Base-by-base conservation (phyloP, 1,140 invertebrate genomes). In the Akabosia matsudoensis region DNA sequence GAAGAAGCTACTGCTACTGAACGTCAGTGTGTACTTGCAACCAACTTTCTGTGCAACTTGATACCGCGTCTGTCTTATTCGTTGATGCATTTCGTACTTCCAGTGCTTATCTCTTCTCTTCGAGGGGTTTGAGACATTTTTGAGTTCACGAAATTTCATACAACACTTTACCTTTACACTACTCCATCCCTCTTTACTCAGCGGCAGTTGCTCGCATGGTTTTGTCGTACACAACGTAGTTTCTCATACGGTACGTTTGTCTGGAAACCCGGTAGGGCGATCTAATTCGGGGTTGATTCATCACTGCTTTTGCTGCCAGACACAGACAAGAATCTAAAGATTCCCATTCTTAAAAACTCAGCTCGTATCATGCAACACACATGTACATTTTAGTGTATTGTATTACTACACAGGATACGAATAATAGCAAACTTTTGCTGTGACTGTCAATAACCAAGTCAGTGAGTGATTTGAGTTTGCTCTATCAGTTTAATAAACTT, bases 241-340 rank as follows among this genome's bases (percentile, higher is more conserved):
- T 45, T 45, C 37, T 45, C 37, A 45, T 45, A 45, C 18, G 37
- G 37, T 18, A 45, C 37, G 37, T 45, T 18, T 18, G n/a, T 56
- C 7, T 13, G n/a, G 24, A 56, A 56, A 56, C 54, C 54, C 10
- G 54, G 37, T 18, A 45, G 37, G 54, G 14, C n/a, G 54, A 22
- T 56, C 54, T 22, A 56, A 10, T 56, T 56, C 54, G 54, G 54
- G 54, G 54, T 56, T 56, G 54, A 56, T 10, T 16, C 54, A 56
- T 56, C 54, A 56, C 14, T 56, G 13, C 54, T 13, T 22, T n/a
- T n/a, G n/a, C n/a, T n/a, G n/a, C n/a, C n/a, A n/a, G n/a, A n/a
- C n/a, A n/a, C n/a, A n/a, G n/a, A n/a, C n/a, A n/a, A n/a, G n/a
- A n/a, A n/a, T n/a, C n/a, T n/a, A n/a, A n/a, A n/a, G n/a, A n/a